A percentile compares a stretch with the other conserved stretches of the same genome.
Conservation (phyloP, 1,140 invertebrate genomes). For the Stegodyphus dumicola region DNA sequence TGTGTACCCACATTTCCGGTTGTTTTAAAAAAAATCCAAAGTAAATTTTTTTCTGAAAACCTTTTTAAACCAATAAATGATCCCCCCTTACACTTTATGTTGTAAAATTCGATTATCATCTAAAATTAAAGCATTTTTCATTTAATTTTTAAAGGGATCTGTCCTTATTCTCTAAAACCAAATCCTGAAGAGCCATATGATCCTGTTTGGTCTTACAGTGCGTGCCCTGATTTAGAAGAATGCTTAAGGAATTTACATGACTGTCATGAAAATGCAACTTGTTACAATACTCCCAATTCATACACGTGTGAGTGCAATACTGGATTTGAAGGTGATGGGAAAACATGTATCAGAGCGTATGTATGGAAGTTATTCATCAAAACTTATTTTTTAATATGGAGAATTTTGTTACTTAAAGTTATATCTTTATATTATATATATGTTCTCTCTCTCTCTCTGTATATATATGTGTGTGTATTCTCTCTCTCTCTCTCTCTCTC, state of each 20-base stretch:
- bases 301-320: constrained; percentile 83
- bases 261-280: constrained; percentile 90
- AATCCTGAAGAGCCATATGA: not conserved
- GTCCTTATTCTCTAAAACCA: not conserved
- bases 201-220: constrained; percentile 85
- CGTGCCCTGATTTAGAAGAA: constrained; percentile 94
- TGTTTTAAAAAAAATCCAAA: no score
- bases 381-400: not conserved
- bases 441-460: no score
- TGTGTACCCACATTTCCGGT: no score
- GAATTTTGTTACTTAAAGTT: not conserved
- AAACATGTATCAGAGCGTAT: constrained; percentile 82
- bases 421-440: not conserved
- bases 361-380: constrained; percentile 59
- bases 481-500: no score
- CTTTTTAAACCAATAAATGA: no score
- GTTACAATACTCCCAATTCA: constrained; percentile 90
- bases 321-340: constrained; percentile 89
- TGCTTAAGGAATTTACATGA: constrained; percentile 86
- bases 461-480: no score
- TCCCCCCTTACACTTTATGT: no score
- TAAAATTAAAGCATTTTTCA: not conserved
- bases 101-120: no score
- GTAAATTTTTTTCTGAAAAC: no score
- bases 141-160: constrained; percentile 11